Conservation (phyloP, 1,140 invertebrate species). For the Drosophila suzukii region DNA sequence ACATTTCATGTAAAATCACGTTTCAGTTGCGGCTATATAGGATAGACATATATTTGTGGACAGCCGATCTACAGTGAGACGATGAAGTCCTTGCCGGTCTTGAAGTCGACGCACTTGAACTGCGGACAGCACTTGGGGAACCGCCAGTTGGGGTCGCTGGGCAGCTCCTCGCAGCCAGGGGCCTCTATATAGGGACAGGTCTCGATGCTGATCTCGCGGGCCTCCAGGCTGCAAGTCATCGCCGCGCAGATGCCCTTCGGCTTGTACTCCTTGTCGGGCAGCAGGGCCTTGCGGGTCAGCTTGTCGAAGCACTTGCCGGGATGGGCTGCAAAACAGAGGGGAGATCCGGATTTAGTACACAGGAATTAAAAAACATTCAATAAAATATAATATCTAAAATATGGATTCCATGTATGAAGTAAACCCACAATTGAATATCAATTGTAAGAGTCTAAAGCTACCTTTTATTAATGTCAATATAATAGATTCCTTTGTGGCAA, state of each 20-base stretch:
- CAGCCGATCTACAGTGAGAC: constrained; percentile 64
- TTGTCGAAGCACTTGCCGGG: constrained; percentile 83
- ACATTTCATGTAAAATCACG: constrained; percentile 81
- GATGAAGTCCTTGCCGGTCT: constrained; percentile 82
- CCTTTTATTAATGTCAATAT: not conserved
- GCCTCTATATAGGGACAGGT: constrained; percentile 81
- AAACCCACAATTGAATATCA: not conserved
- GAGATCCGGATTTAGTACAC: constrained; percentile 21
- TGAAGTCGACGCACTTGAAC: constrained; percentile 81
- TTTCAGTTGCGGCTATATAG: constrained; percentile 40
- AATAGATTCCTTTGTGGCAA: not conserved
- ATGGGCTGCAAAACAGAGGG: constrained; percentile 59
- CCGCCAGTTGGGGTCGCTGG: constrained; percentile 75
- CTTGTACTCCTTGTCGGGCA: constrained; percentile 82
- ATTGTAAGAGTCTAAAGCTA: not conserved
- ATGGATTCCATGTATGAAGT: not conserved
- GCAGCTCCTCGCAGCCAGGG: constrained; percentile 82
- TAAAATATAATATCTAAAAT: not conserved
- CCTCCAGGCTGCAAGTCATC: constrained; percentile 81
- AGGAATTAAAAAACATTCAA: too few species aligned
- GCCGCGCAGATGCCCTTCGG: constrained; percentile 82
- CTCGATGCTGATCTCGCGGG: constrained; percentile 80
- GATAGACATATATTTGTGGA: not conserved
- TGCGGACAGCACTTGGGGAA: constrained; percentile 83
- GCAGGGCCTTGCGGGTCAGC: constrained; percentile 75